Conservation (phyloP, 2,113 vertebrate genomes). For the Ahaetulla prasina region DNA sequence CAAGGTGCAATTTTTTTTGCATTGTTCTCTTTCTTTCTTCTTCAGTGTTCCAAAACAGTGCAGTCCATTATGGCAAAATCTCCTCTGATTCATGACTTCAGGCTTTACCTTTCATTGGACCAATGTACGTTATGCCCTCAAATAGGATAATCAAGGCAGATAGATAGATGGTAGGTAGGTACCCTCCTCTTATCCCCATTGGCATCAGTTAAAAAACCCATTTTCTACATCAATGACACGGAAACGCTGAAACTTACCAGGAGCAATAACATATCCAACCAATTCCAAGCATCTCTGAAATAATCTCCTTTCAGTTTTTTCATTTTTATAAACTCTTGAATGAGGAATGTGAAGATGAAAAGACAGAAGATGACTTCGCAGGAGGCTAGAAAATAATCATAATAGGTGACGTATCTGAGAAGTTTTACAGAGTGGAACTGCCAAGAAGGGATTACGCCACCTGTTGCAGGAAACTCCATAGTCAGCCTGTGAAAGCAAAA, state of each 20-base stretch:
- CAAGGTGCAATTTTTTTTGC: not conserved
- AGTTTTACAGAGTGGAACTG: slow-evolving; percentile 61
- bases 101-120: not conserved
- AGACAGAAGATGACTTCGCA: slow-evolving; percentile 65
- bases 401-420: slow-evolving; percentile 47
- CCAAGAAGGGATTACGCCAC: slow-evolving; percentile 63
- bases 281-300: slow-evolving; percentile 65
- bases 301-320: slow-evolving; percentile 49
- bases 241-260: slow-evolving; percentile 45
- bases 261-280: slow-evolving; percentile 62
- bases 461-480: slow-evolving; percentile 66
- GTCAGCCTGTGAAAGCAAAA: slow-evolving; percentile 60
- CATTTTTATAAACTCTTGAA: slow-evolving; percentile 54
- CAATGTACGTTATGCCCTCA: not conserved
- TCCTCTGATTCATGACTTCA: not conserved
- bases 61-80: not conserved
- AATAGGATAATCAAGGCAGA: not conserved
- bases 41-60: not conserved
- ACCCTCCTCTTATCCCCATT: not conserved
- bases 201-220: not conserved
- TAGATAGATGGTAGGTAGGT: too few relatives aligned
- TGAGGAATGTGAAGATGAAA: slow-evolving; percentile 54
- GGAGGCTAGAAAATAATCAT: slow-evolving; percentile 64
- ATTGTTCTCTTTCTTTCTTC: not conserved
- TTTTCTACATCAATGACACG: not conserved